Percentiles rank a stretch among this genome's conserved stretches.
phyloP scores from a whole-genome alignment of 2,113 vertebrate species.

The Petrocephalus microphthalmus region DNA sequence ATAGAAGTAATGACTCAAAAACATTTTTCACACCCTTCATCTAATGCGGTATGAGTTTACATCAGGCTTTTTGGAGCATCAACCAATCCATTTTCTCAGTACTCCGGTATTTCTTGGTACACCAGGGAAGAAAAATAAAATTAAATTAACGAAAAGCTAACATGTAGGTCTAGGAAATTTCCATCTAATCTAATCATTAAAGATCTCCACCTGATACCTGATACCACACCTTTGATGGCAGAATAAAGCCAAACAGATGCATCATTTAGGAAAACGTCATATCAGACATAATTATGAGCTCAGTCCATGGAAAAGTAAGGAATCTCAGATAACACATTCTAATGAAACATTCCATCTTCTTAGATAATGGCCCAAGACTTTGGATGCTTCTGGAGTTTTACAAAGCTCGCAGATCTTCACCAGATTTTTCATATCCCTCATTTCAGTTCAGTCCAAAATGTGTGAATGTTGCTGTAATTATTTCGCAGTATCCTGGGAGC shows the following conservation, averaged over 20 bases:
- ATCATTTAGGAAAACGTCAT: neutral
- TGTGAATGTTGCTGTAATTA: neutral
- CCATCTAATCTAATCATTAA: conserved; percentile 9
- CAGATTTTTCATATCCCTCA: neutral
- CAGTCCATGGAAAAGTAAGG: neutral
- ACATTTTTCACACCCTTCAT: neutral
- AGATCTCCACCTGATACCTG: neutral
- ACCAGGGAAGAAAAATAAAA: neutral
- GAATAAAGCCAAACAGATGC: neutral
- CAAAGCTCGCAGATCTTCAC: neutral
- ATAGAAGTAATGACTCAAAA: conserved; percentile 3
- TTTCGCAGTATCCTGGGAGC: conserved; percentile 23
- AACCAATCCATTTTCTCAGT: neutral
- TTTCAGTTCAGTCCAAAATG: conserved; percentile 6
- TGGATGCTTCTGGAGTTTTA: neutral
- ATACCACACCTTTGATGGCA: neutral
- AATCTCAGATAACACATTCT: neutral
- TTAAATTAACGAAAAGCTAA: conserved; percentile 7
- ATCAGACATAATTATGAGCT: neutral
- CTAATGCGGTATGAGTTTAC: conserved; percentile 22
- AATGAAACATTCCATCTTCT: neutral
- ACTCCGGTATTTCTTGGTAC: neutral
- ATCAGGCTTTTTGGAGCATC: neutral
- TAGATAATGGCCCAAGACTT: neutral
- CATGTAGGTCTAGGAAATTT: neutral